phyloP scores from a whole-genome alignment of 2,797 vertebrate genomes.

The Tragelaphus eurycerus region DNA sequence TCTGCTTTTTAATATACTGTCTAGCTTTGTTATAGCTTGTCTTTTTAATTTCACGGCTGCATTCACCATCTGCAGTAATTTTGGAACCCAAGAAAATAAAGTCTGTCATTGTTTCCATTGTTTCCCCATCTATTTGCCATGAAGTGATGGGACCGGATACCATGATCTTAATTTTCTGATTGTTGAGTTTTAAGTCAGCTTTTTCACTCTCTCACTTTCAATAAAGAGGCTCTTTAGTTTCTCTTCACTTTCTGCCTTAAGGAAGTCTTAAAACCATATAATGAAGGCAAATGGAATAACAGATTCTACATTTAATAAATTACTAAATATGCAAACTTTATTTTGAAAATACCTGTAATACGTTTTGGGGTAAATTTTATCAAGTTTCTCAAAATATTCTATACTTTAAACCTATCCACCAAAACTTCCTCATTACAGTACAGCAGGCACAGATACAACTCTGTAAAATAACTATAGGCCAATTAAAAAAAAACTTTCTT shows the following conservation, averaged over 20 bases:
- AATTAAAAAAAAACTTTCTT: neutral
- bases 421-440: neutral
- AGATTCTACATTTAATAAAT: neutral
- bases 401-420: neutral
- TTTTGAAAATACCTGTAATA: neutral
- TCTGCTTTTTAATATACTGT: neutral
- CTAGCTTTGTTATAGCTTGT: neutral
- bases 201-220: neutral
- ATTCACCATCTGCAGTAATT: neutral
- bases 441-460: neutral
- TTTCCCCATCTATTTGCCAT: neutral
- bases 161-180: neutral
- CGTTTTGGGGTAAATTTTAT: neutral
- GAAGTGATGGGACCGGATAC: neutral
- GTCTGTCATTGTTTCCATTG: neutral
- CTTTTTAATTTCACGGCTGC: neutral
- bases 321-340: neutral
- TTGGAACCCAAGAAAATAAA: neutral
- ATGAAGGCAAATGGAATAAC: neutral
- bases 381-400: neutral
- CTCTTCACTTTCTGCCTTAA: neutral
- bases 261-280: neutral
- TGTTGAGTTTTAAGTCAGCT: neutral
- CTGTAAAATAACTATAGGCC: neutral
- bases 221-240: neutral